Percentiles rank a stretch among this genome's conserved stretches.
phyloP scores from a whole-genome alignment of 2,113 vertebrate species.

The Xenopus laevis region DNA sequence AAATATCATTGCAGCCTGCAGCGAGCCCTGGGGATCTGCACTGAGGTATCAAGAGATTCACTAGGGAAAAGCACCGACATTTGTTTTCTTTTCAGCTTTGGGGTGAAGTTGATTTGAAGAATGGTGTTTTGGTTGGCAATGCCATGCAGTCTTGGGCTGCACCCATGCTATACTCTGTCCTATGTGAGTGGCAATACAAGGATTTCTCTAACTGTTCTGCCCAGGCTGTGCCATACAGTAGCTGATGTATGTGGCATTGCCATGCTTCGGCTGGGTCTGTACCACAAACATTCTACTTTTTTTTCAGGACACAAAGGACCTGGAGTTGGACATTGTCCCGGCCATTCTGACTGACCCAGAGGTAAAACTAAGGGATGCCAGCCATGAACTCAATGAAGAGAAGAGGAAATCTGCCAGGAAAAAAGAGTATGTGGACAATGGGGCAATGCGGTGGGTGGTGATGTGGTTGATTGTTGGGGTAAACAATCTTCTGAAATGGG shows the following conservation, averaged over 20 bases:
- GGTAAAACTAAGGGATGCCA: constrained; percentile 90
- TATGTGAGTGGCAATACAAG: no score
- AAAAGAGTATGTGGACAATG: constrained; percentile 81
- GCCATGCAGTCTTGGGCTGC: no score
- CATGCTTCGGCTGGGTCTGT: no score
- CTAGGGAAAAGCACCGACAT: no score
- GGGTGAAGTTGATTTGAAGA: not conserved
- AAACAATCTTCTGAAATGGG: no score
- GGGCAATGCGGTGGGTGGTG: no score
- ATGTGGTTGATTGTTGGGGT: no score
- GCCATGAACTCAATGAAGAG: constrained; percentile 92
- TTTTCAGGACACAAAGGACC: constrained; percentile 85
- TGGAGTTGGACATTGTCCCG: constrained; percentile 93
- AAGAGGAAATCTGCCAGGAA: constrained; percentile 95
- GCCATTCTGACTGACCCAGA: constrained; percentile 91
- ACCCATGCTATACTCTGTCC: no score
- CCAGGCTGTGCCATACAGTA: no score
- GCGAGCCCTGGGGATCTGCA: constrained; percentile 85
- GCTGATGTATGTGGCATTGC: no score
- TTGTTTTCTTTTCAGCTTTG: no score
- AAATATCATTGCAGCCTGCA: constrained; percentile 88
- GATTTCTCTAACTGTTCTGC: no score
- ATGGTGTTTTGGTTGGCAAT: not conserved
- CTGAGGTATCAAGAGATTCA: constrained; percentile 70
- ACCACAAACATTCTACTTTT: not conserved